Evolutionary conservation across 2,888 invertebrate species (phyloP).

Genomic region (Eristalinus aeneus): DNA sequence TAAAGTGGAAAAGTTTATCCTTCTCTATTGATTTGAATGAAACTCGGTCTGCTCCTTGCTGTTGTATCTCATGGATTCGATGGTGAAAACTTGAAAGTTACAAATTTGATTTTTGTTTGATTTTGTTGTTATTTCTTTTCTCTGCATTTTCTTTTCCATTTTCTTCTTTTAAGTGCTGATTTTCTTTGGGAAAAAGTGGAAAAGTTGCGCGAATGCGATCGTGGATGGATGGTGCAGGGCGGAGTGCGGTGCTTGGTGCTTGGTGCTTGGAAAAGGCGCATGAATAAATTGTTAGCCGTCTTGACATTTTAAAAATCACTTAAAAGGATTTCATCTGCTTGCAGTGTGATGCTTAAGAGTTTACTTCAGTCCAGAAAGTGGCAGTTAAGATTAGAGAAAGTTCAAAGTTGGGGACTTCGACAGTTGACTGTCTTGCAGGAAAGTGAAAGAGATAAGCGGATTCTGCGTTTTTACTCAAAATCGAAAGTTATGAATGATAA

Average conservation of each 20-base stretch:
- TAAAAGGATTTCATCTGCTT: constrained; percentile 50
- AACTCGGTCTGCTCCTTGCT: constrained; percentile 2
- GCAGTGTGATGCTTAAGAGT: not conserved
- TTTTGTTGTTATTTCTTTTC: not conserved
- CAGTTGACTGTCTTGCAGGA: not conserved
- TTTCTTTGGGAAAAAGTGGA: constrained; percentile 27
- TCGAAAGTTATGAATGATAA: not conserved
- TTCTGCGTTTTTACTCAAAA: not conserved
- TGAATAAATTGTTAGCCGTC: constrained; percentile 63
- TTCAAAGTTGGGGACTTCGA: not conserved
- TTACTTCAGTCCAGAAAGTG: not conserved
- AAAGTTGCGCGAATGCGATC: constrained; percentile 34
- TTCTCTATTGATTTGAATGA: constrained; percentile 62
- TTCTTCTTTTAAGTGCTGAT: constrained; percentile 27
- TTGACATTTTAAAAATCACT: constrained; percentile 62
- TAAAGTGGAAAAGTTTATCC: constrained; percentile 68
- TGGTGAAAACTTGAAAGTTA: constrained; percentile 44
- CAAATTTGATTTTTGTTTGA: constrained; percentile 55
- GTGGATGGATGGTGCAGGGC: too few relatives aligned
- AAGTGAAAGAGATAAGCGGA: not conserved
- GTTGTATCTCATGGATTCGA: constrained; percentile 50
- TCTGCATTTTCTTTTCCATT: constrained; percentile 17
- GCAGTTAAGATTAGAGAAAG: not conserved
- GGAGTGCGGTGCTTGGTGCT: too few relatives aligned
- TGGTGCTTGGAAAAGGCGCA: too few relatives aligned